Base-by-base conservation (phyloP, 2,797 vertebrate genomes). In the Rhodeus uyekii region DNA sequence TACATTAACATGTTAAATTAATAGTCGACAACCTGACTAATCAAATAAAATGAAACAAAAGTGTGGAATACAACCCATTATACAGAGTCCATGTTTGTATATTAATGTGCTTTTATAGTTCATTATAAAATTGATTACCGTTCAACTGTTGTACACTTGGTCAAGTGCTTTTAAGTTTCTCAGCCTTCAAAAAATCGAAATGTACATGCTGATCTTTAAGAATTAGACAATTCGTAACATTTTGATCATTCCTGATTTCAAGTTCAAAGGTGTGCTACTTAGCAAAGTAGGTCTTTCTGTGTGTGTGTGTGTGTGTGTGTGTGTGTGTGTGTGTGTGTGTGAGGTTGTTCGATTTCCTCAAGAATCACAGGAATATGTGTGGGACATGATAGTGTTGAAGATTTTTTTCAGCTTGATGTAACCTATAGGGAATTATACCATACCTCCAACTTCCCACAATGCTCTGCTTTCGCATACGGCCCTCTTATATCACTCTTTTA, bases 391-490 rank as follows among this genome's bases (percentile, higher is more conserved):
- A 34, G 22, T 16, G 38, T 80, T 80, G 68, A 72, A 72, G 55
- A 72, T 19, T 38, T 72, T n/a, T 60, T 63, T 55, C 39, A 61
- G n/a, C 39, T 58, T 50, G 16, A 73, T 81, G n/a, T 29, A 65
- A 81, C 61, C 72, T 67, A 63, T 39, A 34, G 72, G 80, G 61
- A 76, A 76, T 82, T 50, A 53, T 19, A 42, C 18, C 42, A 4
- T 24, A 36, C 78, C 64, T 48, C 63, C 39, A 32, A 22, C 78
- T 71, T 6, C 22, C 84, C 67, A 72, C 80, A 88, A 86, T 48
- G 63, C 86, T 69, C 24, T 14, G 18, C 85, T 61, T 67, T 61
- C 34, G 10, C 82, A 63, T 6, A 38, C 72, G 67, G 68, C 61
- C 22, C 22, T 75, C 50, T 69, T 76, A 63, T 76, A 63, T 39